Evolutionary conservation across 92 coral and sea anemone species (phyloP).

Genomic region (Zoanthus sociatus): DNA sequence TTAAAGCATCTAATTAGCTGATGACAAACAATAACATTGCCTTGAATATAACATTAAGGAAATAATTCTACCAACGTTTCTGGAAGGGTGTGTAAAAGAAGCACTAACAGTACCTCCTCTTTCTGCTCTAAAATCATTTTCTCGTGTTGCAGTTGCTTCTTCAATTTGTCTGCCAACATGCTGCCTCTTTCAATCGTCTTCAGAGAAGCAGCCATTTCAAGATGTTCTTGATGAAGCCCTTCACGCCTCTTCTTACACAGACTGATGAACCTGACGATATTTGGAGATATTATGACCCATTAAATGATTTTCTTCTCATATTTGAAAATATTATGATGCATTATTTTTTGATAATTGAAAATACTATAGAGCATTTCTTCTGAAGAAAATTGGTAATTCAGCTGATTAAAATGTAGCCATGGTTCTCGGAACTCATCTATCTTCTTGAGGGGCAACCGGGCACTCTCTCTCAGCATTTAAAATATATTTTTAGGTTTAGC

Average conservation of each 20-base stretch:
- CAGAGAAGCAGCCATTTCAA: constrained; percentile 87
- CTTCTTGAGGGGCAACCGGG: too few relatives aligned
- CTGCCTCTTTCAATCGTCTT: constrained; percentile 91
- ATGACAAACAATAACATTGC: neutral
- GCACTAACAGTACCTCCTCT: constrained; percentile 75
- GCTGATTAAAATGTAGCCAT: too few relatives aligned
- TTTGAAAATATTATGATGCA: too few relatives aligned
- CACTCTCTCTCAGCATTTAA: too few relatives aligned
- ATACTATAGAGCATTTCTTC: too few relatives aligned
- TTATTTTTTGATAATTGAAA: too few relatives aligned
- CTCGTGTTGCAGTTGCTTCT: constrained; percentile 93
- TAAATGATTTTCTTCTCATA: too few relatives aligned
- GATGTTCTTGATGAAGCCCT: constrained; percentile 79
- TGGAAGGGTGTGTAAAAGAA: neutral
- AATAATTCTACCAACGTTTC: neutral
- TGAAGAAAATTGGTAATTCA: too few relatives aligned
- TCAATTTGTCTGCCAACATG: constrained; percentile 90
- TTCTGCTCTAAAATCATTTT: constrained; percentile 96
- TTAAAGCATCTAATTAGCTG: neutral
- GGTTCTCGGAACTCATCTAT: too few relatives aligned
- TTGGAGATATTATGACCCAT: neutral
- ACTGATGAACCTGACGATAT: constrained; percentile 72
- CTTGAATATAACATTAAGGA: neutral
- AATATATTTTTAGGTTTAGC: too few relatives aligned
- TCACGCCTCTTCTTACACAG: constrained; percentile 84